Conservation (phyloP, 2,888 invertebrate genomes). For the Falcaria lacertinaria region DNA sequence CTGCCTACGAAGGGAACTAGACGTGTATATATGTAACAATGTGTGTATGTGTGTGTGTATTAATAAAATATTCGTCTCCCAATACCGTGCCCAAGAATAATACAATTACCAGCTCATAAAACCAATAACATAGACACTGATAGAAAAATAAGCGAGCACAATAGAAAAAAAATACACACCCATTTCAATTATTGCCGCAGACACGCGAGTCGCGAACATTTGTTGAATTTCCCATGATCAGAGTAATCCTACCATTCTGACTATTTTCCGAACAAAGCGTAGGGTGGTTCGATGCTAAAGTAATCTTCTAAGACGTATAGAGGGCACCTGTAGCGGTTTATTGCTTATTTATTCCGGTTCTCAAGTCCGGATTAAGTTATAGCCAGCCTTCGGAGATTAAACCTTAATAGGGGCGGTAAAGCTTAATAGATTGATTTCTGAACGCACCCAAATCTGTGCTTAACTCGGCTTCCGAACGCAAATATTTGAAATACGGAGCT, state of each 20-base stretch:
- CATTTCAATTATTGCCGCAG: conserved; percentile 63
- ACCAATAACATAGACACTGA: conserved; percentile 21
- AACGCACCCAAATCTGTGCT: conserved; percentile 45
- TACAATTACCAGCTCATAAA: conserved; percentile 52
- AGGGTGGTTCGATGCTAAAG: conserved; percentile 9
- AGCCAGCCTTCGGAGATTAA: conserved; percentile 75
- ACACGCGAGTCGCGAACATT: conserved; percentile 60
- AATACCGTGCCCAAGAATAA: conserved; percentile 27
- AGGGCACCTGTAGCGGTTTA: conserved; percentile 73
- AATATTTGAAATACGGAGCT: conserved; percentile 30
- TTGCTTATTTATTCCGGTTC: conserved; percentile 75
- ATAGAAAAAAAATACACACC: conserved; percentile 38
- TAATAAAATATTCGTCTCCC: conserved; percentile 16
- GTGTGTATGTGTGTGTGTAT: too few relatives aligned
- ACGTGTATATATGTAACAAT: too few relatives aligned
- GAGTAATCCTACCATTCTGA: conserved; percentile 6
- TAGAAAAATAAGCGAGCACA: conserved; percentile 50
- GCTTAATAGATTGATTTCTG: conserved; percentile 70
- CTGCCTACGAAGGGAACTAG: too few relatives aligned
- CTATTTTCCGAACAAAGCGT: conserved; percentile 15
- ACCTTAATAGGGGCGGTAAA: conserved; percentile 66
- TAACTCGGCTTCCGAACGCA: conserved; percentile 45
- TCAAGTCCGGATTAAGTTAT: conserved; percentile 76
- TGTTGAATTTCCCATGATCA: conserved; percentile 63
- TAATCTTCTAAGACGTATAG: conserved; percentile 48